These are phyloP conservation scores for Rhinopomastus cyanomelas DNA, from an alignment of 2,113 vertebrate species.

Conservation along the genomic window DNA sequence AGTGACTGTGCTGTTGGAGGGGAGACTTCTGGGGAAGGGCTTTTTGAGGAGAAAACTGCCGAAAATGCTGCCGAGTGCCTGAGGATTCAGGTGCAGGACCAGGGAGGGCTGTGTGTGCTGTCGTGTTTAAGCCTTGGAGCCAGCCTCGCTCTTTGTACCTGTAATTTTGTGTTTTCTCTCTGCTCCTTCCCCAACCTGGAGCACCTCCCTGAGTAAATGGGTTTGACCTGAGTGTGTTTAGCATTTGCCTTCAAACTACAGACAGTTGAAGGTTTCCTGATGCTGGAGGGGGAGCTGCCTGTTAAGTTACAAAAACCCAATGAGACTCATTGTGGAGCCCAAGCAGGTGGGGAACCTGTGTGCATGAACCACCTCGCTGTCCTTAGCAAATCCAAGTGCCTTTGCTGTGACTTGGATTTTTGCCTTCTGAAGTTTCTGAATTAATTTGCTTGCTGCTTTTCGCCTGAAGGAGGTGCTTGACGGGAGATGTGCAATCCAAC, in stretches of 20 bases:
- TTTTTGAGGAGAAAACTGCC: too few relatives aligned
- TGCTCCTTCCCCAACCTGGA: rapidly evolving
- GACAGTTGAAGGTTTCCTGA: not conserved
- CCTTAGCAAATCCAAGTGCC: not conserved
- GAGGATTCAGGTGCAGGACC: too few relatives aligned
- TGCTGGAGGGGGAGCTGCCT: not conserved
- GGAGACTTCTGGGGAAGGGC: too few relatives aligned
- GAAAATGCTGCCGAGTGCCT: too few relatives aligned
- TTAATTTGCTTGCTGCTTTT: not conserved
- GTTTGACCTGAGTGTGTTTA: not conserved
- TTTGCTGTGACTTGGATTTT: not conserved
- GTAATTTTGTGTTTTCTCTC: not conserved
- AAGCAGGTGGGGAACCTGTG: not conserved
- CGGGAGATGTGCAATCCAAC: not conserved
- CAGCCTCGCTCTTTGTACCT: too few relatives aligned
- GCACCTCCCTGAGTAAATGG: rapidly evolving
- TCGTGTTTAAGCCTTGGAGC: too few relatives aligned
- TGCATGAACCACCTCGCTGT: not conserved
- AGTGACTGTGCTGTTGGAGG: too few relatives aligned
- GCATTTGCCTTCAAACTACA: not conserved
- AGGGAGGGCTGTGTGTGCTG: too few relatives aligned
- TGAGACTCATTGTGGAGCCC: not conserved
- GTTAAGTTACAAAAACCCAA: not conserved
- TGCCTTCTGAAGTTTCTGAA: not conserved
- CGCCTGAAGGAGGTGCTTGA: not conserved